phyloP scores from a whole-genome alignment of 2,113 vertebrate species.

The Lamprologus lemairii region DNA sequence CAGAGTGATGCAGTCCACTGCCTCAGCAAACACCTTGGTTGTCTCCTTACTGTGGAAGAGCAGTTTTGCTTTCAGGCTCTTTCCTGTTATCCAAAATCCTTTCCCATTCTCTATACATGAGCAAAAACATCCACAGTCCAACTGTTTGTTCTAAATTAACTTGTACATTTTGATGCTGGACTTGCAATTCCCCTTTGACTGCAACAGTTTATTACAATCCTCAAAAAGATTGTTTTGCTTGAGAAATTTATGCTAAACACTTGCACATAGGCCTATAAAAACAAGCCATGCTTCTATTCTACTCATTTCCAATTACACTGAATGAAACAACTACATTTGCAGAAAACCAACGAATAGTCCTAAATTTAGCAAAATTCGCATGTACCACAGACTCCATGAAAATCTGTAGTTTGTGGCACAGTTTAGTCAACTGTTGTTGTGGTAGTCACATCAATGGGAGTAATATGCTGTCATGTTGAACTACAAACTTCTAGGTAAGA shows the following conservation, averaged over 20 bases:
- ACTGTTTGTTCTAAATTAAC: not conserved
- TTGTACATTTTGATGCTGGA: not conserved
- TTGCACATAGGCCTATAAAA: not conserved
- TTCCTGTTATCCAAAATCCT: not conserved
- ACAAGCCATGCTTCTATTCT: not conserved
- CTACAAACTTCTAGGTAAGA: not conserved
- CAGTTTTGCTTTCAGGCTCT: not conserved
- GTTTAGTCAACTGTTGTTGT: not conserved
- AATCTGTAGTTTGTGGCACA: not conserved
- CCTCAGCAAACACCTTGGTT: not conserved
- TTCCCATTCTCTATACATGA: not conserved
- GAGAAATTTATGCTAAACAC: not conserved
- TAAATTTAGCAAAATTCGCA: not conserved
- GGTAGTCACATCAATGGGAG: not conserved
- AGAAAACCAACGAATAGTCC: accelerated
- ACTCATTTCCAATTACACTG: not conserved
- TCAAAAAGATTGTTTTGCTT: not conserved
- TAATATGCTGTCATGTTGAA: not conserved
- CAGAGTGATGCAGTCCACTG: not conserved
- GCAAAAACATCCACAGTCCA: accelerated
- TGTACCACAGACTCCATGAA: not conserved
- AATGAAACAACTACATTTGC: not conserved
- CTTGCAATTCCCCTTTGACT: not conserved
- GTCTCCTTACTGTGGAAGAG: not conserved
- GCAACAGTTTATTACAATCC: not conserved